Conservation (phyloP, 2,888 invertebrate species). For the Lypha dubia region DNA sequence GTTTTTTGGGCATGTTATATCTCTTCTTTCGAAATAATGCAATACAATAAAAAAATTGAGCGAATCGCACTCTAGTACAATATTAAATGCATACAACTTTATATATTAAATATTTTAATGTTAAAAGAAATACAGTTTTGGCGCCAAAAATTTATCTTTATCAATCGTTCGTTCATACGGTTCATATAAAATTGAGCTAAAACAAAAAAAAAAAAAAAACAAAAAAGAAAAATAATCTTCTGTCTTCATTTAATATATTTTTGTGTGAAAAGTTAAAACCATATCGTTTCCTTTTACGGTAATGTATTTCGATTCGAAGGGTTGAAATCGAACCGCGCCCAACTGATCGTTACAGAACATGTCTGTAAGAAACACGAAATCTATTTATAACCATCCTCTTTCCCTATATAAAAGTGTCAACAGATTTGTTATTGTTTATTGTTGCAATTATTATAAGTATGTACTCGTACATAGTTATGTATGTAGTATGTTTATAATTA, state of each 20-base stretch:
- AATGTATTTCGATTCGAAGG: slow-evolving; percentile 56
- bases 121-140: slow-evolving; percentile 62
- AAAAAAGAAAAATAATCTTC: neutral
- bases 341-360: neutral
- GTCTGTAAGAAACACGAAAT: neutral
- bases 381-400: neutral
- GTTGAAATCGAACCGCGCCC: slow-evolving; percentile 32
- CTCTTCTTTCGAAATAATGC: slow-evolving; percentile 68
- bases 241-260: slow-evolving; percentile 39
- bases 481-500: slow-evolving; percentile 2
- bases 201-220: too few relatives aligned
- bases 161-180: slow-evolving; percentile 38
- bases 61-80: slow-evolving; percentile 64
- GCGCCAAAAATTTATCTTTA: slow-evolving; percentile 46
- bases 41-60: slow-evolving; percentile 59
- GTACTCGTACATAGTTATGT: neutral
- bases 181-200: slow-evolving; percentile 28
- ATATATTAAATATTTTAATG: slow-evolving; percentile 28
- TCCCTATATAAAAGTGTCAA: neutral
- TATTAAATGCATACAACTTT: slow-evolving; percentile 34
- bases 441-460: slow-evolving; percentile 4
- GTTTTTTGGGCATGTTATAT: slow-evolving; percentile 84
- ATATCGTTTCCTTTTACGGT: slow-evolving; percentile 42
- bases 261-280: slow-evolving; percentile 10
- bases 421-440: slow-evolving; percentile 11